Percentiles rank a stretch among this genome's conserved stretches.
Evolutionary conservation across 2,888 invertebrate species (phyloP).

Genomic region (Enchytraeus crypticus): DNA sequence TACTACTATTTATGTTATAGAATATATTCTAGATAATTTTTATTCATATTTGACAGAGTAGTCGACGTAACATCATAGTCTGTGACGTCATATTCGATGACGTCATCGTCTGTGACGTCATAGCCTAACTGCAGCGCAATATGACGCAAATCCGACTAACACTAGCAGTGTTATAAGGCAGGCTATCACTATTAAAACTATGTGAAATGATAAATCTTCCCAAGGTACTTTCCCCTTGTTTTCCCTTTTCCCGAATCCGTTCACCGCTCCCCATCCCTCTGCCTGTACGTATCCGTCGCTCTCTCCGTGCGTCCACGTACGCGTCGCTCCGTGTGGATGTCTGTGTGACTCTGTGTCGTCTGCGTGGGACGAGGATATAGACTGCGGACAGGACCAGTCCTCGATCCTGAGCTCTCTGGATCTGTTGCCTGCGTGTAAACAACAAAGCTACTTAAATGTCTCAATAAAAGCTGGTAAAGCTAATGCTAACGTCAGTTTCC

Average conservation of each 20-base stretch:
- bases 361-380: not conserved
- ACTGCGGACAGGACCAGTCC: constrained; percentile 21
- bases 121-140: constrained; percentile 13
- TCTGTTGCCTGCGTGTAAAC: constrained; percentile 13
- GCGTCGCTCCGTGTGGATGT: not conserved
- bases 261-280: not conserved
- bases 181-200: constrained; percentile 19
- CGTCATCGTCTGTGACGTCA: too few species aligned
- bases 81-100: too few species aligned
- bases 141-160: constrained; percentile 19
- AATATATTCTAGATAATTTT: too few species aligned
- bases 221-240: not conserved
- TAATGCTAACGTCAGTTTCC: too few species aligned
- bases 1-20: too few species aligned
- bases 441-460: too few species aligned
- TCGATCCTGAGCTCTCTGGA: constrained; percentile 15
- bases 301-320: not conserved
- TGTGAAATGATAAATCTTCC: not conserved
- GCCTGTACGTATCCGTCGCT: not conserved
- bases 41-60: too few species aligned
- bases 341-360: not conserved
- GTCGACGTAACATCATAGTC: too few species aligned
- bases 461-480: too few species aligned
- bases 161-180: constrained; percentile 12
- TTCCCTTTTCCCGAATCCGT: not conserved